Evolutionary conservation across 1,140 invertebrate species (phyloP).

Genomic region (Lordiphosa collinella): DNA sequence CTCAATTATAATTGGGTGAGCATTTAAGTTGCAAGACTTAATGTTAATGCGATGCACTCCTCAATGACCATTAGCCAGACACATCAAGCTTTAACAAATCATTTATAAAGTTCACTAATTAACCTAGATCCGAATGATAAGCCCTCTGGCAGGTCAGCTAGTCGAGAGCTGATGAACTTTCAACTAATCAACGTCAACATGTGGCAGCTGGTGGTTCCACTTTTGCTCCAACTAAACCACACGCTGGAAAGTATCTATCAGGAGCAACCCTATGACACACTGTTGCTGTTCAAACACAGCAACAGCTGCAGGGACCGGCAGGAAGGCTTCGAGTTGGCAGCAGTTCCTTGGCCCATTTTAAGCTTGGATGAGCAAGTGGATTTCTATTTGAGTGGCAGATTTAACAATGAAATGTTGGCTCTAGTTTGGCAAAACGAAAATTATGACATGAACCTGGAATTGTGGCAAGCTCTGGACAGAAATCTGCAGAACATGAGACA

Average conservation of each 20-base stretch:
- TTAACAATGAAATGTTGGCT: slow-evolving; percentile 39
- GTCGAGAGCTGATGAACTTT: not conserved
- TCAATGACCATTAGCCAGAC: not conserved
- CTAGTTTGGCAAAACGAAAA: slow-evolving; percentile 25
- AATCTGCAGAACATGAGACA: slow-evolving; percentile 54
- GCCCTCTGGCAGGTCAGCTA: not conserved
- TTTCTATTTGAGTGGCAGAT: slow-evolving; percentile 11
- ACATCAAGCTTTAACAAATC: slow-evolving; percentile 12
- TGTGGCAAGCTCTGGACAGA: slow-evolving; percentile 43
- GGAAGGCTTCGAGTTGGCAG: not conserved
- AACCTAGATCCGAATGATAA: slow-evolving; percentile 2
- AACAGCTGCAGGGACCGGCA: not conserved
- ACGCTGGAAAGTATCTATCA: slow-evolving; percentile 22
- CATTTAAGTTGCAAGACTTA: too few species aligned
- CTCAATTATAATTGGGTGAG: too few species aligned
- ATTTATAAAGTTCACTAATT: slow-evolving; percentile 46
- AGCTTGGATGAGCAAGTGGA: slow-evolving; percentile 22
- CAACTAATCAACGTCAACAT: slow-evolving; percentile 10
- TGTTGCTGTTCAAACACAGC: slow-evolving; percentile 31
- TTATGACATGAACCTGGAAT: slow-evolving; percentile 9
- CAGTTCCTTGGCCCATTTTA: slow-evolving; percentile 16
- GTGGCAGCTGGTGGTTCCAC: slow-evolving; percentile 34
- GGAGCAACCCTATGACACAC: slow-evolving; percentile 23
- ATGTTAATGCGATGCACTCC: too few species aligned
- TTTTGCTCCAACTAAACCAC: slow-evolving; percentile 19